Base-by-base conservation (phyloP, 2,113 vertebrate genomes). In the Dromiciops gliroides region DNA sequence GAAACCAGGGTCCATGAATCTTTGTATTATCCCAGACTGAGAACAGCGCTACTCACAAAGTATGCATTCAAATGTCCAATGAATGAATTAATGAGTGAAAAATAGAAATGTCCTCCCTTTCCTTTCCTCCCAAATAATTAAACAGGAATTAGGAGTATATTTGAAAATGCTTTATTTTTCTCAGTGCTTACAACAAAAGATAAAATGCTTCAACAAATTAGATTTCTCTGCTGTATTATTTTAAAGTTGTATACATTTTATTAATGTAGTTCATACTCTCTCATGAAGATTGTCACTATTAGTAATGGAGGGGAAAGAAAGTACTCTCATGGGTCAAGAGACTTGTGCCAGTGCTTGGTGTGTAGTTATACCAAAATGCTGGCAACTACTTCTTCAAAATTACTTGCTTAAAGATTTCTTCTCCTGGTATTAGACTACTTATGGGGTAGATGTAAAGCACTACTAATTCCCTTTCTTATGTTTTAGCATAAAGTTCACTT, bases 151-250 rank as follows among this genome's bases (percentile, higher is more conserved):
- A 26, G 25, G 26, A 44, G 92, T 47, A 91, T 93, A 48, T 51
- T 89, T 75, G 12, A 95, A 93, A 25, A 56, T 94, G 96, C 10
- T 44, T 83, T 83, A 16, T 75, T 75, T 91, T 92, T 91, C 60
- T 93, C 92, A 95, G 22, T 31, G 88, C 92, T 95, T 90, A 12
- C 90, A 94, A 50, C 4, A 37, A 94, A 92, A 94, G 67, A 89
- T 8, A 48, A 48, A 90, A 92, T 51, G 90, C 31, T 67, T 94
- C 11, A 93, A 53, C 50, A 94, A 90, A 0, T 94, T 95, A 91
- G 10, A 91, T 93, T 94, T 92, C 92, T 92, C n/a, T 25, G 53
- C n/a, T 93, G 5, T 93, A 28, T 94, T 51, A 89, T 48, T 48
- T 90, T 47, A 52, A 91, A 23, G 26, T 6, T 91, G 51, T 90